These are phyloP conservation scores for Drosophila formosana DNA, from an alignment of 2,888 invertebrate genomes.

Conservation along the genomic window DNA sequence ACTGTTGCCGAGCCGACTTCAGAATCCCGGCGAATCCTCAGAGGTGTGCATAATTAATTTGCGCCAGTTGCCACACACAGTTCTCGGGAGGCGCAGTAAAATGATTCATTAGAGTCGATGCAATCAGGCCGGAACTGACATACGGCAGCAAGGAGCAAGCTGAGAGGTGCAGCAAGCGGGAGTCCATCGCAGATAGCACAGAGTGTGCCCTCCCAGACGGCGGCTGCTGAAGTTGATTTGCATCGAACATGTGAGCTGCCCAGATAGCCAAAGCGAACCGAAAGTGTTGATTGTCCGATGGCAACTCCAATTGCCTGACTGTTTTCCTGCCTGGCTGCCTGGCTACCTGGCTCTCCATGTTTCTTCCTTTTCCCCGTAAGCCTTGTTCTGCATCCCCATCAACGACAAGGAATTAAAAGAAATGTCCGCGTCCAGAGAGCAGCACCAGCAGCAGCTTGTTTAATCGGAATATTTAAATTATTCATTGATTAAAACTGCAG, in stretches of 20 bases:
- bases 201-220: slow-evolving; percentile 60
- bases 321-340: neutral
- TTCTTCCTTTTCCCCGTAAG: neutral
- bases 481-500: slow-evolving; percentile 83
- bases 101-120: slow-evolving; percentile 83
- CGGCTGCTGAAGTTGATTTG: slow-evolving; percentile 74
- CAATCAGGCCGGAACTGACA: slow-evolving; percentile 82
- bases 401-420: slow-evolving; percentile 75
- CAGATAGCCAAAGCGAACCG: slow-evolving; percentile 48
- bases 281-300: slow-evolving; percentile 78
- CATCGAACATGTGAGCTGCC: slow-evolving; percentile 80
- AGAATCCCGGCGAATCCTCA: slow-evolving; percentile 23
- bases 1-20: slow-evolving; percentile 39
- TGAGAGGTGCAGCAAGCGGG: slow-evolving; percentile 20
- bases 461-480: slow-evolving; percentile 84
- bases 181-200: slow-evolving; percentile 44
- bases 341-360: neutral
- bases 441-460: slow-evolving; percentile 61
- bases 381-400: neutral
- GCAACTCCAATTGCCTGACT: slow-evolving; percentile 40
- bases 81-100: slow-evolving; percentile 56
- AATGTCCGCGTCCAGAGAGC: slow-evolving; percentile 59
- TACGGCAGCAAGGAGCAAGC: slow-evolving; percentile 39
- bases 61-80: slow-evolving; percentile 67
- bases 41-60: slow-evolving; percentile 85